A percentile compares a stretch with the other conserved stretches of the same genome.
phyloP scores from a whole-genome alignment of 1,140 invertebrate genomes.

The Habropoda laboriosa region DNA sequence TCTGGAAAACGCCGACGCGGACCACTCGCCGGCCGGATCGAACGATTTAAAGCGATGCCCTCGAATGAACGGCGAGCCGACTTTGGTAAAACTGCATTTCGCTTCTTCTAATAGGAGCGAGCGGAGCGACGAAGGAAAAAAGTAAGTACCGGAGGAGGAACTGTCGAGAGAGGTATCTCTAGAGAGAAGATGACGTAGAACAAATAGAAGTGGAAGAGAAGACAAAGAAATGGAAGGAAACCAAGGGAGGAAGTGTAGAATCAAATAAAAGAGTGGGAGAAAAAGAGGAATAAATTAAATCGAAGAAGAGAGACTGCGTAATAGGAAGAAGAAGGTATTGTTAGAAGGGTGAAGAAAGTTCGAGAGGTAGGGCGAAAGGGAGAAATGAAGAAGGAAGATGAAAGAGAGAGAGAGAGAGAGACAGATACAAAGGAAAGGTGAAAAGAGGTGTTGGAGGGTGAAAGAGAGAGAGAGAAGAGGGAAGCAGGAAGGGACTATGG shows the following conservation, averaged over 20 bases:
- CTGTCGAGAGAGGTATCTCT: no score
- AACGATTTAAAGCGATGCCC: conserved; percentile 3
- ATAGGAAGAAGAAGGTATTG: neutral
- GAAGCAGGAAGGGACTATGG: neutral
- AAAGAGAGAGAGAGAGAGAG: no score
- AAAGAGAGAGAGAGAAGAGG: neutral
- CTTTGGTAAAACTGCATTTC: neutral
- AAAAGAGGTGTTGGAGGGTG: neutral
- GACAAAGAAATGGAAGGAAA: neutral
- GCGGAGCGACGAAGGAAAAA: no score
- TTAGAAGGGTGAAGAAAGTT: neutral
- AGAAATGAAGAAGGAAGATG: neutral
- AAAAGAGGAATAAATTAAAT: neutral
- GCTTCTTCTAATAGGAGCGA: neutral
- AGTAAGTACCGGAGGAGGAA: no score
- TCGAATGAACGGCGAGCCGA: neutral
- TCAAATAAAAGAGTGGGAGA: no score
- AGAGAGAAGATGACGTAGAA: no score
- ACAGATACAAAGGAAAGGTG: neutral
- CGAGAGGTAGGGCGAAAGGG: neutral
- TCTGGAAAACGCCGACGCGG: neutral
- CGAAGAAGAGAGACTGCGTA: neutral
- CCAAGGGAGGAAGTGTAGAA: no score
- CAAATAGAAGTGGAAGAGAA: no score
- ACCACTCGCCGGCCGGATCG: neutral